These are phyloP conservation scores for Apteryx owenii DNA, from an alignment of 2,113 vertebrate genomes.

Conservation along the genomic window DNA sequence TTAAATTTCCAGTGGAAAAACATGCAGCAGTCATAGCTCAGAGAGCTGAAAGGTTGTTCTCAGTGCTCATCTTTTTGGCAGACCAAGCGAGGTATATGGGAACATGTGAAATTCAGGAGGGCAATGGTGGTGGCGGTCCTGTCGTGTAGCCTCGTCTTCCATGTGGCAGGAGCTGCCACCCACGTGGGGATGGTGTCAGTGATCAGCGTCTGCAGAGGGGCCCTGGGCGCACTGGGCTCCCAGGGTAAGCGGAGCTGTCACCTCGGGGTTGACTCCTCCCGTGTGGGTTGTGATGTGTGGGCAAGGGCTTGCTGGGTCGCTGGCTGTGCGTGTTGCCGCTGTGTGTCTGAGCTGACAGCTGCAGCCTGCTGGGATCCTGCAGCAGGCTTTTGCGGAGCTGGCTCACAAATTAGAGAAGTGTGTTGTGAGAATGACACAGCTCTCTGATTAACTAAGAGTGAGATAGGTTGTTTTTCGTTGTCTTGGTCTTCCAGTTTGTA, in stretches of 20 bases:
- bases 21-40: not conserved
- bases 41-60: too few relatives aligned
- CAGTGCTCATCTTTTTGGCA: too few relatives aligned
- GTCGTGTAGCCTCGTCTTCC: too few relatives aligned
- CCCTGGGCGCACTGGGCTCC: not conserved
- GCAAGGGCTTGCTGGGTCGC: fast-evolving
- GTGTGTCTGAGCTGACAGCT: fast-evolving
- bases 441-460: not conserved
- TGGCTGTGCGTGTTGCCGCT: fast-evolving
- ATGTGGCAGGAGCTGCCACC: too few relatives aligned
- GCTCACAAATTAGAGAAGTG: not conserved
- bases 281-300: fast-evolving
- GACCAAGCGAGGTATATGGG: too few relatives aligned
- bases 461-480: not conserved
- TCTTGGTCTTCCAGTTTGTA: not conserved
- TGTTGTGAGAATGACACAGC: fast-evolving
- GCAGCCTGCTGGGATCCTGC: fast-evolving
- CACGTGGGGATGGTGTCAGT: not conserved
- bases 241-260: not conserved
- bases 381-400: not conserved
- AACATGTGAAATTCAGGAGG: too few relatives aligned
- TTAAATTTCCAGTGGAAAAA: not conserved
- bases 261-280: fast-evolving
- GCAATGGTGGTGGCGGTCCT: too few relatives aligned
- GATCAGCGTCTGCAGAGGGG: not conserved